Conservation (phyloP, 2,888 invertebrate genomes). For the Notodonta dromedarius region DNA sequence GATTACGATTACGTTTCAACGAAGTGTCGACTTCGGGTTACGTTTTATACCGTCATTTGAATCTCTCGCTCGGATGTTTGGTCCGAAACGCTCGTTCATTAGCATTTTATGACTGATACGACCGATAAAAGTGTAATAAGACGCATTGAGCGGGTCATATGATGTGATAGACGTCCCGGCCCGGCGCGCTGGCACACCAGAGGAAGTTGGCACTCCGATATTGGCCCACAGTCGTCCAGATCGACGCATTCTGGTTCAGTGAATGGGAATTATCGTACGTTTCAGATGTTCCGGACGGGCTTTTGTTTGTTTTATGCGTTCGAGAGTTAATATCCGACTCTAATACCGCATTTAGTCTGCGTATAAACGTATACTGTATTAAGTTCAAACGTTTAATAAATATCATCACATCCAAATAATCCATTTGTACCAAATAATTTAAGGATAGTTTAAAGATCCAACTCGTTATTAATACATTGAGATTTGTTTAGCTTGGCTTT, state of each 20-base stretch:
- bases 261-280: constrained; percentile 63
- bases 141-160: constrained; percentile 79
- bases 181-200: constrained; percentile 65
- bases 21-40: constrained; percentile 82
- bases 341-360: constrained; percentile 32
- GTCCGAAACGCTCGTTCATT: constrained; percentile 81
- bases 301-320: constrained; percentile 62
- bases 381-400: neutral
- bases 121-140: constrained; percentile 83
- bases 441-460: too few species aligned
- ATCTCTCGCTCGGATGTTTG: constrained; percentile 83
- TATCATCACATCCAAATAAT: too few species aligned
- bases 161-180: constrained; percentile 70
- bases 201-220: constrained; percentile 70
- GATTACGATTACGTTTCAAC: constrained; percentile 79
- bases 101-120: constrained; percentile 84
- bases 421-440: too few species aligned
- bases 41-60: constrained; percentile 82
- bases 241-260: constrained; percentile 68
- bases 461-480: too few species aligned
- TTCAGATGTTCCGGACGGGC: constrained; percentile 57
- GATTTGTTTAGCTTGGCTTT: too few species aligned
- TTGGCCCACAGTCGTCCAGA: constrained; percentile 67
- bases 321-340: constrained; percentile 46
- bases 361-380: constrained; percentile 33